Conservation (phyloP, 2,888 invertebrate genomes). For the Eupithecia vulgata region DNA sequence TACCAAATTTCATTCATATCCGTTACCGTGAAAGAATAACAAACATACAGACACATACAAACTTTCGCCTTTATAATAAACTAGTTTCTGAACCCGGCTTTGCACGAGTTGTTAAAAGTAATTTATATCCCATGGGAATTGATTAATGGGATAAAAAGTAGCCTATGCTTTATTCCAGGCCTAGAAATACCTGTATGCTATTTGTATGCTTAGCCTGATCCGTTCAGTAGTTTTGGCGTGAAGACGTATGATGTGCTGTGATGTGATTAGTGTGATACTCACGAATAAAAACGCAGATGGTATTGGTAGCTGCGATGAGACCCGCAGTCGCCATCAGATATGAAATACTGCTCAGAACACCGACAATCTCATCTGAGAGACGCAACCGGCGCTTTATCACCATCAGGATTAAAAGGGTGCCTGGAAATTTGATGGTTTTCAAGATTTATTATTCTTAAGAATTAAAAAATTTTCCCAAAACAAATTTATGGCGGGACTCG, state of each 20-base stretch:
- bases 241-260: not conserved
- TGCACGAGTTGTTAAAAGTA: no score
- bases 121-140: no score
- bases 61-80: not conserved
- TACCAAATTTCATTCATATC: not conserved
- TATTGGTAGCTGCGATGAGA: conserved; percentile 64
- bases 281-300: conserved; percentile 70
- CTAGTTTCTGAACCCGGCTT: not conserved
- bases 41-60: not conserved
- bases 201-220: no score
- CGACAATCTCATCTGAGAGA: conserved; percentile 72
- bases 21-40: not conserved
- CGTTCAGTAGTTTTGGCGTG: no score
- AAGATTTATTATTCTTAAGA: not conserved
- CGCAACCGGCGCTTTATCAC: conserved; percentile 68
- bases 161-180: no score
- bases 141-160: no score
- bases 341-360: conserved; percentile 71
- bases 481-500: no score
- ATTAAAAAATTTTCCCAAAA: no score
- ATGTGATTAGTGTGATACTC: conserved; percentile 38
- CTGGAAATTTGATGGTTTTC: conserved; percentile 52
- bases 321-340: conserved; percentile 67
- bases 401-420: conserved; percentile 73
- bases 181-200: no score